These are phyloP conservation scores for Euwallacea similis DNA, from an alignment of 1,140 invertebrate genomes.

Conservation along the genomic window DNA sequence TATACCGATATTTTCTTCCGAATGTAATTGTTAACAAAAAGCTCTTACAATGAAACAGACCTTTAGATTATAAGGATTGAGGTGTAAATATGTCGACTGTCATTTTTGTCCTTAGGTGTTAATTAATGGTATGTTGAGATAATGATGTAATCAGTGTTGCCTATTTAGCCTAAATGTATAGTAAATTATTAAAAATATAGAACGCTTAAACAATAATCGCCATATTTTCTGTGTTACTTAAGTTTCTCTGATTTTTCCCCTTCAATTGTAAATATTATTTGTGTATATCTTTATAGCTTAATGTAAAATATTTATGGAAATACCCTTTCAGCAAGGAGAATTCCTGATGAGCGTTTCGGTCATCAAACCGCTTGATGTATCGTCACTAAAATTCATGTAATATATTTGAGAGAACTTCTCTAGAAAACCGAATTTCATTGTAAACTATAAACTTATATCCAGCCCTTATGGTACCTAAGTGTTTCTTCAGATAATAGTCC, in stretches of 20 bases:
- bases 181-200: constrained; percentile 53
- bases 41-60: not conserved
- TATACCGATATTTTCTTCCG: no score
- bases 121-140: constrained; percentile 50
- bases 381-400: constrained; percentile 47
- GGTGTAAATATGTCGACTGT: constrained; percentile 50
- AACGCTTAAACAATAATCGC: constrained; percentile 41
- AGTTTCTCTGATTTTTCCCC: constrained; percentile 22
- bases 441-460: constrained; percentile 37
- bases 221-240: constrained; percentile 45
- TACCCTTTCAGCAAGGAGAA: not conserved
- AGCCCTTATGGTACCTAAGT: constrained; percentile 14
- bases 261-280: constrained; percentile 39
- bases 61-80: constrained; percentile 10
- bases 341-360: constrained; percentile 12
- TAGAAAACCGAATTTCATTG: constrained; percentile 54
- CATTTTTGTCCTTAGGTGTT: constrained; percentile 51
- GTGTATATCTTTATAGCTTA: constrained; percentile 52
- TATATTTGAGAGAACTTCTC: constrained; percentile 52
- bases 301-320: constrained; percentile 46
- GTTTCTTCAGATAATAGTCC: no score
- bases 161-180: constrained; percentile 54
- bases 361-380: constrained; percentile 44
- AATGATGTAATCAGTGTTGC: constrained; percentile 53
- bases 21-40: not conserved